These are phyloP conservation scores for Helicoverpa zea DNA, from an alignment of 1,140 invertebrate species.

Conservation along the genomic window DNA sequence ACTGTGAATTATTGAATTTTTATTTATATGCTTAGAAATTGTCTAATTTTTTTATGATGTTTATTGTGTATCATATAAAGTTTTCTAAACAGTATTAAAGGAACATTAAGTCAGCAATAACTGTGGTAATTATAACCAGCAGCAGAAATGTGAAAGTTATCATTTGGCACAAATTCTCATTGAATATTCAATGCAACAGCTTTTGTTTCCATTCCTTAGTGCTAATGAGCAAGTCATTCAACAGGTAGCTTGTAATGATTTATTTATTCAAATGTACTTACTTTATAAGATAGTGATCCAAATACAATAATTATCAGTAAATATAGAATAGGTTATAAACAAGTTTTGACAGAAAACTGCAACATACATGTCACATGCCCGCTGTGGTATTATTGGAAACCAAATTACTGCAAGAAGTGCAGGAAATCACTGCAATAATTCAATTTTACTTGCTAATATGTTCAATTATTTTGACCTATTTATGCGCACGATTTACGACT, in stretches of 20 bases:
- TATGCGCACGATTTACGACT: slow-evolving; percentile 27
- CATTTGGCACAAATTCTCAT: slow-evolving; percentile 12
- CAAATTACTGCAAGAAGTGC: not conserved
- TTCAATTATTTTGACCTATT: slow-evolving; percentile 42
- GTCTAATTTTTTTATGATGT: no score
- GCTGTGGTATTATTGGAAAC: not conserved
- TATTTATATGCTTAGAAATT: no score
- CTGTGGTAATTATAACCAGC: slow-evolving; percentile 1
- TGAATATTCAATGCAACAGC: slow-evolving; percentile 7
- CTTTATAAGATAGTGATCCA: slow-evolving; percentile 17
- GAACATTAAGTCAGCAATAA: not conserved
- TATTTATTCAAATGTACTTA: slow-evolving; percentile 12
- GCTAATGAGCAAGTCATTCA: slow-evolving; percentile 11
- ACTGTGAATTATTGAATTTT: no score
- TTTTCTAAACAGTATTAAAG: no score
- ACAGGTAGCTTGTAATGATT: not conserved
- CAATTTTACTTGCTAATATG: slow-evolving; percentile 1
- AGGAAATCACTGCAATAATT: slow-evolving; percentile 12
- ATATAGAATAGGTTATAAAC: slow-evolving; percentile 23
- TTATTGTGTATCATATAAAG: no score
- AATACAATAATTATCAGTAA: slow-evolving; percentile 31
- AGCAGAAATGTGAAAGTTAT: slow-evolving; percentile 26
- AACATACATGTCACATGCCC: not conserved
- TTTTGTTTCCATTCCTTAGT: slow-evolving; percentile 17
- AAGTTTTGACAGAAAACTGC: slow-evolving; percentile 26